Conservation (phyloP, 1,140 invertebrate species). For the Drosophila melanica region DNA sequence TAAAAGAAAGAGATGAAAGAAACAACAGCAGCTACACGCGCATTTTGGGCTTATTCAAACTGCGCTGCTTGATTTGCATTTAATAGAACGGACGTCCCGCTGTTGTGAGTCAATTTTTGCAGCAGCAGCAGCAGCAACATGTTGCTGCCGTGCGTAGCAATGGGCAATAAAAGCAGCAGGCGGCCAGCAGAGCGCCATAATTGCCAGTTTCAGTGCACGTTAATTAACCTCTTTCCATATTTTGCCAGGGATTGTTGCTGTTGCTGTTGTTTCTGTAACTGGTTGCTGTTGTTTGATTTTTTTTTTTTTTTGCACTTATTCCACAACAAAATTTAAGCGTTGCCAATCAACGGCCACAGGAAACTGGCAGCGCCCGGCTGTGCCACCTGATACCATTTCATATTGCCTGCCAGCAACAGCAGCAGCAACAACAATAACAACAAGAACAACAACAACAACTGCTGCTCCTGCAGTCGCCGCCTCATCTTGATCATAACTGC, state of each 20-base stretch:
- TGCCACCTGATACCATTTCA: slow-evolving; percentile 79
- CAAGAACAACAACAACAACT: slow-evolving; percentile 18
- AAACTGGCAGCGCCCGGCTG: slow-evolving; percentile 40
- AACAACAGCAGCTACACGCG: neutral
- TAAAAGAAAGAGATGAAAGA: slow-evolving; percentile 45
- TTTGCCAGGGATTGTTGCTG: slow-evolving; percentile 51
- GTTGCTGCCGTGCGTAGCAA: slow-evolving; percentile 53
- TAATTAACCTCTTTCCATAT: slow-evolving; percentile 83
- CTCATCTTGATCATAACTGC: slow-evolving; percentile 73
- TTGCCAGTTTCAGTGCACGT: slow-evolving; percentile 81
- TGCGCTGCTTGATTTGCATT: slow-evolving; percentile 65
- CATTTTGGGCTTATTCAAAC: slow-evolving; percentile 9
- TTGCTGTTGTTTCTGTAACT: slow-evolving; percentile 13
- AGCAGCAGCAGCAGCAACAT: slow-evolving; percentile 40
- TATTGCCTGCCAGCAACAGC: slow-evolving; percentile 31
- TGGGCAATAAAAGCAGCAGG: slow-evolving; percentile 50
- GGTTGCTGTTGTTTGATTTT: slow-evolving; percentile 5
- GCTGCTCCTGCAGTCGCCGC: slow-evolving; percentile 14
- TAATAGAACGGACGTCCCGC: slow-evolving; percentile 63
- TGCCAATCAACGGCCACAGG: slow-evolving; percentile 65
- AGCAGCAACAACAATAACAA: slow-evolving; percentile 4
- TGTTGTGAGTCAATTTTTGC: slow-evolving; percentile 30
- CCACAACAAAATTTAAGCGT: slow-evolving; percentile 64
- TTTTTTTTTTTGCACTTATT: slow-evolving; percentile 19
- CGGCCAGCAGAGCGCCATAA: slow-evolving; percentile 61